These are phyloP conservation scores for Drosophila oshimai DNA, from an alignment of 1,140 invertebrate species.

Conservation along the genomic window DNA sequence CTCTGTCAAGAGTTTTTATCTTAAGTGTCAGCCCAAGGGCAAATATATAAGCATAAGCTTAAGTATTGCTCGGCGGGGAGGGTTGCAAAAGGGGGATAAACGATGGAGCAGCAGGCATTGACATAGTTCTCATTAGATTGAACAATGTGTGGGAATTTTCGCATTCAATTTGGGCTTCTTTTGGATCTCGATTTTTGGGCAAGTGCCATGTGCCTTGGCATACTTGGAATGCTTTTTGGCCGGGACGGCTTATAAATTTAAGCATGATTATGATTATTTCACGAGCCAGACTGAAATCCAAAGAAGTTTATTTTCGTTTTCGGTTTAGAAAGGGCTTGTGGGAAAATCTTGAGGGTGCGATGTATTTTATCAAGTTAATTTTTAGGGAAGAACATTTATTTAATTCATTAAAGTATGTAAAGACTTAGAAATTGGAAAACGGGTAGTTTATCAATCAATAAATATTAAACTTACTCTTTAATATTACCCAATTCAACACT, in stretches of 20 bases:
- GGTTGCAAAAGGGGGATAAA: background rate
- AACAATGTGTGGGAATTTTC: conserved; percentile 63
- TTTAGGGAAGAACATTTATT: background rate
- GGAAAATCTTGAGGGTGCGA: background rate
- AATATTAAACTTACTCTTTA: background rate
- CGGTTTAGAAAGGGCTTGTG: background rate
- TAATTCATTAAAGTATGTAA: background rate
- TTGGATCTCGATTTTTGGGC: conserved; percentile 16
- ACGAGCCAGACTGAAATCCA: background rate
- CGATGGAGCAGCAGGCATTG: conserved; percentile 44
- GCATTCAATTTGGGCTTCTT: conserved; percentile 38
- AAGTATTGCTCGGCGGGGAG: conserved; percentile 8
- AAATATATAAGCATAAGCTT: conserved; percentile 51
- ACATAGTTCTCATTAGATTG: conserved; percentile 66
- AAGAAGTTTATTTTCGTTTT: background rate
- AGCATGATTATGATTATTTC: conserved; percentile 6
- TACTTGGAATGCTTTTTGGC: conserved; percentile 24
- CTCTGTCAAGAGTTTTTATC: conserved; percentile 47
- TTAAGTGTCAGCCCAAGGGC: conserved; percentile 67
- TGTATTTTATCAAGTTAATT: background rate
- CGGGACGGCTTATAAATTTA: conserved; percentile 24
- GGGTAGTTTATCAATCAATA: too few species aligned
- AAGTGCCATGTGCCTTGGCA: conserved; percentile 27
- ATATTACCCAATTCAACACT: background rate
- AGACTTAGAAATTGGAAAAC: too few species aligned